Percentiles rank a stretch among this genome's conserved stretches.
phyloP scores from a whole-genome alignment of 2,888 invertebrate genomes.

The Pachycephus smyrnensis region DNA sequence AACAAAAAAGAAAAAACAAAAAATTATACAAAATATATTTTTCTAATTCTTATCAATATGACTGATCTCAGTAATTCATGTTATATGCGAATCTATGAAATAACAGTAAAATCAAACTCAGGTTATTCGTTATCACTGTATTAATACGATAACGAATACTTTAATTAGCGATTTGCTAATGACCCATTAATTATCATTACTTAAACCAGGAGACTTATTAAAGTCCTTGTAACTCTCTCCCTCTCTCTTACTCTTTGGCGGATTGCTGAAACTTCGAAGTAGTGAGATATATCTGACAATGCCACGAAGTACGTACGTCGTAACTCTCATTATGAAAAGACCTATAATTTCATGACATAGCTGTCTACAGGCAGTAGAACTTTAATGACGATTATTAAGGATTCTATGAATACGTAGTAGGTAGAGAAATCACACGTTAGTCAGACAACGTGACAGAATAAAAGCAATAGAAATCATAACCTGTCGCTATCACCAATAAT shows the following conservation, averaged over 20 bases:
- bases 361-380: not conserved
- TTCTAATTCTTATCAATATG: not conserved
- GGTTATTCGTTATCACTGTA: not conserved
- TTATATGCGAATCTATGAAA: too few relatives aligned
- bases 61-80: too few relatives aligned
- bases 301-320: not conserved
- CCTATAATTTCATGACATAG: not conserved
- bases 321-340: not conserved
- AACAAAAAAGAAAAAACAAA: not conserved
- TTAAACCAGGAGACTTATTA: not conserved
- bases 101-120: not conserved
- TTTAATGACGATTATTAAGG: not conserved
- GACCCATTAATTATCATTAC: not conserved
- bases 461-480: too few relatives aligned
- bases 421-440: not conserved
- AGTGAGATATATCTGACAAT: not conserved
- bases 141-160: not conserved
- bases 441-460: not conserved
- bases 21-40: not conserved
- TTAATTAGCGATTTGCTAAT: not conserved
- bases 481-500: not conserved
- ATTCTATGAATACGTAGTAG: not conserved
- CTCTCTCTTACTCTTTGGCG: not conserved
- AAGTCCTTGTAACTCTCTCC: not conserved
- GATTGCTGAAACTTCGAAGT: not conserved